Conservation (phyloP, 2,888 invertebrate genomes). For the Phania funesta region DNA sequence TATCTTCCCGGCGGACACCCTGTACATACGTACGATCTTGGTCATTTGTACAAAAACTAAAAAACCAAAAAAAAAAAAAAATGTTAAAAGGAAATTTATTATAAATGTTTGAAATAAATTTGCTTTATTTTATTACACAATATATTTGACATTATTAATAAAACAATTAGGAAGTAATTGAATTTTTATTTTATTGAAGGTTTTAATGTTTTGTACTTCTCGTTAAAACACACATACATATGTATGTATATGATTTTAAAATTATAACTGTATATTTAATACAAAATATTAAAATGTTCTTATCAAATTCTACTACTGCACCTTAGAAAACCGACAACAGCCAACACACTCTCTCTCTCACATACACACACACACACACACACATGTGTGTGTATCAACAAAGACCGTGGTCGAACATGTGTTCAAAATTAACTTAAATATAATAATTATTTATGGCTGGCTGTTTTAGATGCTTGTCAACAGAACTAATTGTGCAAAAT, state of each 20-base stretch:
- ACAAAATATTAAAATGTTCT: neutral
- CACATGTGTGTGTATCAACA: neutral
- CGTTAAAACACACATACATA: neutral
- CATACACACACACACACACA: neutral
- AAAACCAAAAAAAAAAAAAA: neutral
- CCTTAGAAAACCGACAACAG: constrained; percentile 30
- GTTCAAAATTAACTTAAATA: constrained; percentile 8
- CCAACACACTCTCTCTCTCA: neutral
- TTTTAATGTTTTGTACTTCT: constrained; percentile 48
- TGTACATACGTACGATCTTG: too few species aligned
- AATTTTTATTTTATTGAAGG: constrained; percentile 57
- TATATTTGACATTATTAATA: constrained; percentile 50
- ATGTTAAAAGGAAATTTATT: constrained; percentile 48
- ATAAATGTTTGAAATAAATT: constrained; percentile 34
- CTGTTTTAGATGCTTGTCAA: constrained; percentile 13
- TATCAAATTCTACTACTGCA: constrained; percentile 26
- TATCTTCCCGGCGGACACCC: too few species aligned
- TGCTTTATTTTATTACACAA: constrained; percentile 34
- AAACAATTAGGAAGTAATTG: constrained; percentile 65
- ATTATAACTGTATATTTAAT: constrained; percentile 52
- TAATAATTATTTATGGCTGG: constrained; percentile 3
- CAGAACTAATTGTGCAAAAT: neutral
- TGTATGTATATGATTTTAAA: too few species aligned
- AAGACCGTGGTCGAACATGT: constrained; percentile 31
- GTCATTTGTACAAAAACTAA: neutral